Evolutionary conservation across 1,140 invertebrate genomes (phyloP).

Genomic region (Thalassaphorura encarpata): DNA sequence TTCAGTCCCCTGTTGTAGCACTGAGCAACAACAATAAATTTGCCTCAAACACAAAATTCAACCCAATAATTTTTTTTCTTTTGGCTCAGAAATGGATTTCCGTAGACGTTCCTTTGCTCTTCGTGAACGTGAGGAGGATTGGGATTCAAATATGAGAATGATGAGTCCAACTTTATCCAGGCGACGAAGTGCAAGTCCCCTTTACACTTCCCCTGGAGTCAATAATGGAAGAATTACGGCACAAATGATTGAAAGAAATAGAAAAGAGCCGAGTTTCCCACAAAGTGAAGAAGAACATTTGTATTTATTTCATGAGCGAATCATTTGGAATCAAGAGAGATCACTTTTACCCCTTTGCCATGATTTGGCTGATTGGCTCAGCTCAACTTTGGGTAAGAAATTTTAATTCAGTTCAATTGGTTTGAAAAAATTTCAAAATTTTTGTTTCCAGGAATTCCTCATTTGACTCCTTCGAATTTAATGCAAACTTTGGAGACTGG

Average conservation of each 20-base stretch:
- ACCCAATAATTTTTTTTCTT: too few relatives aligned
- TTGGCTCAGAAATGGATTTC: slow-evolving; percentile 20
- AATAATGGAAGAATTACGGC: slow-evolving; percentile 1
- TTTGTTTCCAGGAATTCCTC: background rate
- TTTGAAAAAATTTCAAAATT: background rate
- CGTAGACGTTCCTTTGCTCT: slow-evolving; percentile 12
- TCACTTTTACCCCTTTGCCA: slow-evolving; percentile 71
- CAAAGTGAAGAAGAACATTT: slow-evolving; percentile 55
- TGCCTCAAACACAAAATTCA: too few relatives aligned
- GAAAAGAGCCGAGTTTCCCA: slow-evolving; percentile 41
- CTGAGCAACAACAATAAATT: too few relatives aligned
- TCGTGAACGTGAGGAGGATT: too few relatives aligned
- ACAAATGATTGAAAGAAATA: slow-evolving; percentile 20
- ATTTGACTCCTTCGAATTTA: slow-evolving; percentile 62
- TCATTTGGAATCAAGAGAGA: slow-evolving; percentile 60
- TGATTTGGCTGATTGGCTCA: slow-evolving; percentile 77
- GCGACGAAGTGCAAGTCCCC: slow-evolving; percentile 23
- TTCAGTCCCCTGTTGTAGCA: too few relatives aligned
- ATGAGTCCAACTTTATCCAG: slow-evolving; percentile 34
- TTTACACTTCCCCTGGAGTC: slow-evolving; percentile 15
- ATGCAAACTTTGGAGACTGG: slow-evolving; percentile 68
- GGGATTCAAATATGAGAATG: slow-evolving; percentile 40
- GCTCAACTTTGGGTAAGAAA: slow-evolving; percentile 63
- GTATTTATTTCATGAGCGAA: slow-evolving; percentile 62
- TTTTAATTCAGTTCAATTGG: background rate